Percentiles rank a stretch among this genome's conserved stretches.
phyloP scores from a whole-genome alignment of 2,113 vertebrate species.

The Misgurnus mizolepis region DNA sequence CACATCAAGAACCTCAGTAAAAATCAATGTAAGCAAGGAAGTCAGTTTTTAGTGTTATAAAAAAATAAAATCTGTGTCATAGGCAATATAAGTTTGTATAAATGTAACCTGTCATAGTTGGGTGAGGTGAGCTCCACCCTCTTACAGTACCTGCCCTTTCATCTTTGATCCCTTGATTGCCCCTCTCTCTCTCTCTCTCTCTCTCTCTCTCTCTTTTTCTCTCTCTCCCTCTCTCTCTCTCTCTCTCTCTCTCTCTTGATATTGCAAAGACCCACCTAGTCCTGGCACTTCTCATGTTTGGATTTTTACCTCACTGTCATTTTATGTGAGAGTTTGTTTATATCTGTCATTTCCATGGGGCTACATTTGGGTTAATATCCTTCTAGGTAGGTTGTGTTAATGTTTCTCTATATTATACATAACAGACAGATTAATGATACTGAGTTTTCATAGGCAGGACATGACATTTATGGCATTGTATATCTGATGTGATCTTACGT shows the following conservation, averaged over 20 bases:
- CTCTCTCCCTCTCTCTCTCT: slow-evolving; percentile 25
- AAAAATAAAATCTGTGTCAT: not conserved
- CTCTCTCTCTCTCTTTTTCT: not conserved
- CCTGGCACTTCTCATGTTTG: slow-evolving; percentile 48
- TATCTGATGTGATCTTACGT: no score
- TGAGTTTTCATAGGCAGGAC: not conserved
- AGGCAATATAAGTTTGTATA: not conserved
- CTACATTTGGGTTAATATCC: not conserved
- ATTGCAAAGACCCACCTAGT: slow-evolving; percentile 35
- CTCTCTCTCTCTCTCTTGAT: slow-evolving; percentile 23
- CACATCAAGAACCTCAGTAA: not conserved
- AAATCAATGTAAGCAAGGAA: not conserved
- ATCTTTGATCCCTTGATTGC: slow-evolving; percentile 43
- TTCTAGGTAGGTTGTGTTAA: slow-evolving; percentile 46
- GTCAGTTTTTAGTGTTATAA: not conserved
- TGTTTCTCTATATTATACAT: slow-evolving; percentile 1
- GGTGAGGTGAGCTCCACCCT: not conserved
- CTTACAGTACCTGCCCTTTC: slow-evolving; percentile 37
- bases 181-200: slow-evolving; percentile 35
- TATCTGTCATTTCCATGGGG: slow-evolving; percentile 22
- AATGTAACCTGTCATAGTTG: not conserved
- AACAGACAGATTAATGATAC: not conserved
- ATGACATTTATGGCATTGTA: not conserved
- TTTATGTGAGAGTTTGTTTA: slow-evolving; percentile 56
- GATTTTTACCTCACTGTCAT: slow-evolving; percentile 66